Evolutionary conservation across 2,797 vertebrate species (phyloP).

Genomic region (Hybognathus amarus): DNA sequence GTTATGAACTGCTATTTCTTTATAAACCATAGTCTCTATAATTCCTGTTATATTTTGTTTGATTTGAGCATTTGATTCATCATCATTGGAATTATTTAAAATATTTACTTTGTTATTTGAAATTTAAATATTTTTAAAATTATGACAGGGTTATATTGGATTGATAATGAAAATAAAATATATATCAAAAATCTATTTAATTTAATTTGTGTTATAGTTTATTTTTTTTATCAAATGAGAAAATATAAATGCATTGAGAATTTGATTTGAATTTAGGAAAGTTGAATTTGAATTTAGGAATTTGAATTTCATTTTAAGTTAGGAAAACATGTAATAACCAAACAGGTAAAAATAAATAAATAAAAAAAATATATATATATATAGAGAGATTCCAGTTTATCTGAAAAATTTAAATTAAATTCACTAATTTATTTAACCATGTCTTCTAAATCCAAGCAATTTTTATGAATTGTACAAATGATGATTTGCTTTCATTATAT

Average conservation of each 20-base stretch:
- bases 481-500: neutral
- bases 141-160: neutral
- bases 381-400: neutral
- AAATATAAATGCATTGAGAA: neutral
- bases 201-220: neutral
- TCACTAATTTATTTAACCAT: neutral
- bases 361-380: too few species aligned
- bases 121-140: too few species aligned
- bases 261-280: too few species aligned
- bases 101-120: too few species aligned
- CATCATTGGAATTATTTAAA: too few species aligned
- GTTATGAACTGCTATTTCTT: too few species aligned
- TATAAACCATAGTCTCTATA: too few species aligned
- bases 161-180: neutral
- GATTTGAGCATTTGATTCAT: too few species aligned
- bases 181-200: neutral
- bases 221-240: neutral
- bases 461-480: neutral
- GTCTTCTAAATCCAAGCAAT: neutral
- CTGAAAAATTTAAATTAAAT: too few species aligned
- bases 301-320: neutral
- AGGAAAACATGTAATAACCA: too few species aligned
- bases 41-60: too few species aligned
- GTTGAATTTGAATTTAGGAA: neutral
- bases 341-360: neutral